These are phyloP conservation scores for Limnephilus marmoratus DNA, from an alignment of 2,888 invertebrate species.

Conservation along the genomic window DNA sequence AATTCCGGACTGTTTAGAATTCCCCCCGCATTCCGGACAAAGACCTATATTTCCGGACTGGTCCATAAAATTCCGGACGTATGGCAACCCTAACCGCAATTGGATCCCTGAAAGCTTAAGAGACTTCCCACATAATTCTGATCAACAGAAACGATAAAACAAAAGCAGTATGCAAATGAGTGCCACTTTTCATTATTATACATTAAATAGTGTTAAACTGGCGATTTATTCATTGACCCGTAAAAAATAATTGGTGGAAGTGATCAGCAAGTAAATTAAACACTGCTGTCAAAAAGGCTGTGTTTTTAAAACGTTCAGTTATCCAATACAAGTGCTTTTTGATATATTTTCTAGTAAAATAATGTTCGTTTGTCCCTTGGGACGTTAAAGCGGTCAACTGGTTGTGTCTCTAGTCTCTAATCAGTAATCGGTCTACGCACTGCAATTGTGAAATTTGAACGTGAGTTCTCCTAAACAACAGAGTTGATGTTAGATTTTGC, in stretches of 20 bases:
- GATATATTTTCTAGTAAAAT: constrained; percentile 3
- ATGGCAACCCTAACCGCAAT: no score
- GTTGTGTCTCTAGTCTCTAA: constrained; percentile 12
- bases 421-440: constrained; percentile 58
- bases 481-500: background rate
- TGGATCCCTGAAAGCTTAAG: constrained; percentile 6
- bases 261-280: background rate
- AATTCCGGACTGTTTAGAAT: no score
- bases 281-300: background rate
- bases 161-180: constrained; percentile 36
- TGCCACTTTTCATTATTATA: constrained; percentile 31
- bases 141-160: constrained; percentile 26
- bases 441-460: constrained; percentile 56
- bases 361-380: background rate
- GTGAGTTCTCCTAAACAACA: background rate
- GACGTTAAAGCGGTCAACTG: constrained; percentile 35
- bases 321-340: background rate
- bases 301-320: background rate
- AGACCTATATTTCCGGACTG: no score
- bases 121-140: constrained; percentile 11
- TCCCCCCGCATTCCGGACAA: no score
- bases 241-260: background rate
- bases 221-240: constrained; percentile 36
- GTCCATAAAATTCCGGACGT: no score
- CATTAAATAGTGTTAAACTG: constrained; percentile 37